phyloP scores from a whole-genome alignment of 2,797 vertebrate species.

The Clarias laeviceps region DNA sequence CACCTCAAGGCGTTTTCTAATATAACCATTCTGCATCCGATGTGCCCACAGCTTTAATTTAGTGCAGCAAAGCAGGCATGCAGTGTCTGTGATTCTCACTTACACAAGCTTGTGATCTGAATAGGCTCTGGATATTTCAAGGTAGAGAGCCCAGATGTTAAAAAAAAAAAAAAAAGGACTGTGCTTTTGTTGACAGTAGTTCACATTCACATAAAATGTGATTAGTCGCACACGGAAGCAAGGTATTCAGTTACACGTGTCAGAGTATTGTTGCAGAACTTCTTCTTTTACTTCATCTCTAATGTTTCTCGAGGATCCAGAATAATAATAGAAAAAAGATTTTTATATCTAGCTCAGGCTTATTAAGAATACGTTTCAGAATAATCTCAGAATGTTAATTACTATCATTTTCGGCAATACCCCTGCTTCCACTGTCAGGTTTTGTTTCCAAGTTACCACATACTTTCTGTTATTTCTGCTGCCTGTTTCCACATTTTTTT shows the following conservation, averaged over 20 bases:
- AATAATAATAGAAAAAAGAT: neutral
- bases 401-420: neutral
- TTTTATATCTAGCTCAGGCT: neutral
- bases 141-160: neutral
- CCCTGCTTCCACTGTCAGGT: neutral
- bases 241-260: neutral
- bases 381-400: neutral
- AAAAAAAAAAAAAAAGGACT: neutral
- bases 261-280: neutral
- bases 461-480: constrained; percentile 4
- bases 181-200: neutral
- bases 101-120: neutral
- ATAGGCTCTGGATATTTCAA: neutral
- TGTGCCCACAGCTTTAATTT: neutral
- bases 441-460: neutral
- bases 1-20: neutral
- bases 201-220: neutral
- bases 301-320: neutral
- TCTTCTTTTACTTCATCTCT: neutral
- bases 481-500: neutral
- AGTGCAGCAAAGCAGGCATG: neutral
- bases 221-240: neutral
- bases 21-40: neutral
- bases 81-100: constrained; percentile 1
- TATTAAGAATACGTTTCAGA: neutral